Conservation (phyloP, 2,113 vertebrate species). For the Anhinga anhinga region DNA sequence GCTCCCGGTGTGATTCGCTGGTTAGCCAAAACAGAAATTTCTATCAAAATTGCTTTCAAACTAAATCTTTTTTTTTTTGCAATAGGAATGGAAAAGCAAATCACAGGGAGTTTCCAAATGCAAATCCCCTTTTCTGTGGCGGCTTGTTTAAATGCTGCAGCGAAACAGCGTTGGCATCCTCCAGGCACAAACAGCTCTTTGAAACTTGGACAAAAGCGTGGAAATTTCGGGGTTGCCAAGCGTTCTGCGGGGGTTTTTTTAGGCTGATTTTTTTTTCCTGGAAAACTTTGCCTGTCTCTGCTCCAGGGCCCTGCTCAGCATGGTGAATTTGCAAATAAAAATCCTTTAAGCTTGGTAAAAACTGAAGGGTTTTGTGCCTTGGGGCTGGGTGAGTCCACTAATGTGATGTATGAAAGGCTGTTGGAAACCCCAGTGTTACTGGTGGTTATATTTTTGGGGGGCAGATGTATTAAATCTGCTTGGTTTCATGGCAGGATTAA, state of each 20-base stretch:
- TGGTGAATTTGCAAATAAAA: not conserved
- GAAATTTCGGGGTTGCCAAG: constrained; percentile 14
- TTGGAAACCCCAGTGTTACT: not conserved
- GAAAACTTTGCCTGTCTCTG: not conserved
- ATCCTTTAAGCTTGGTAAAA: not conserved
- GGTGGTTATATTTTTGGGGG: too few relatives aligned
- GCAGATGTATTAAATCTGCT: not conserved
- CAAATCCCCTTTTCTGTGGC: not conserved
- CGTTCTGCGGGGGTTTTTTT: not conserved
- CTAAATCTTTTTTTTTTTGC: not conserved
- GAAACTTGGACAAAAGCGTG: not conserved
- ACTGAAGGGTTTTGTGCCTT: not conserved
- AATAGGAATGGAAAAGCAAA: not conserved
- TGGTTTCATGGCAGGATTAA: not conserved
- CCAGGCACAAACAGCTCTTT: not conserved
- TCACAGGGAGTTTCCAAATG: not conserved
- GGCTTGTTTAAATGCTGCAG: not conserved
- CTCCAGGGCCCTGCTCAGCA: not conserved
- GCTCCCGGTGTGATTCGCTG: not conserved
- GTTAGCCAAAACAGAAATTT: not conserved
- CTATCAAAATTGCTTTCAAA: not conserved
- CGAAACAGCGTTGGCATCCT: not conserved
- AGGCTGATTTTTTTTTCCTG: not conserved
- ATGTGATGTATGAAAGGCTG: not conserved
- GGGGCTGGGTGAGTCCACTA: not conserved